Conservation (phyloP, 2,797 vertebrate species). For the Aselliscus stoliczkanus region DNA sequence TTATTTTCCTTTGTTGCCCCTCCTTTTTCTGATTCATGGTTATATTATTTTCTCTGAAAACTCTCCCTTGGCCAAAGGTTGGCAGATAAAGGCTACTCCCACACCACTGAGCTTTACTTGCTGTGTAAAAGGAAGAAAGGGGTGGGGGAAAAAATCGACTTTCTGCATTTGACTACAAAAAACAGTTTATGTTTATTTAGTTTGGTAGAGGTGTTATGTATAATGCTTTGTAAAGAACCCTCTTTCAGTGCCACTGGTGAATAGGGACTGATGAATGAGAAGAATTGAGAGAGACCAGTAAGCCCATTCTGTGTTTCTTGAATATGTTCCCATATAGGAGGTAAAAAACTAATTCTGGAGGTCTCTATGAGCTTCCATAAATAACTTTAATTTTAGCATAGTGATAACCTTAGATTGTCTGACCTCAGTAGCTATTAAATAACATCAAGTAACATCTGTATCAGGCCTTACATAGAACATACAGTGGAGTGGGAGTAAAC, state of each 20-base stretch:
- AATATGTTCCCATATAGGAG: slow-evolving; percentile 89
- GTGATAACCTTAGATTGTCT: slow-evolving; percentile 93
- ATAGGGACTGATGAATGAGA: slow-evolving; percentile 93
- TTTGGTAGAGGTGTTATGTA: slow-evolving; percentile 99
- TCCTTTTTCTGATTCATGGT: slow-evolving; percentile 99
- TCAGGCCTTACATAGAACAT: slow-evolving; percentile 90
- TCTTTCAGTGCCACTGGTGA: slow-evolving; percentile 96
- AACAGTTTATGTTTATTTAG: slow-evolving; percentile 99
- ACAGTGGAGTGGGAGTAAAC: slow-evolving; percentile 88
- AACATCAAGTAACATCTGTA: slow-evolving; percentile 89
- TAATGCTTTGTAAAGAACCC: slow-evolving; percentile 99
- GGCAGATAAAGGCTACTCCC: slow-evolving; percentile 99
- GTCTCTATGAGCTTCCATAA: slow-evolving; percentile 89
- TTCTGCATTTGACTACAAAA: slow-evolving; percentile 99
- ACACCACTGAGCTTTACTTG: slow-evolving; percentile 98
- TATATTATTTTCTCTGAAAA: slow-evolving; percentile 99
- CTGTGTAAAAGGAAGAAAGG: slow-evolving; percentile 98
- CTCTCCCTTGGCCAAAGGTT: slow-evolving; percentile 99
- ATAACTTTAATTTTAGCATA: slow-evolving; percentile 87
- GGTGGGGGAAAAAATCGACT: slow-evolving; percentile 94
- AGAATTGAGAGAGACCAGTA: slow-evolving; percentile 89
- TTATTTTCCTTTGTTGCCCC: slow-evolving; percentile 95
- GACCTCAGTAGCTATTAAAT: slow-evolving; percentile 92
- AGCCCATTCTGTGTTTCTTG: slow-evolving; percentile 89
- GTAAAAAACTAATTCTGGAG: slow-evolving; percentile 89